Percentiles rank a stretch among this genome's conserved stretches.
Conservation (phyloP, 2,113 vertebrate genomes). For the Corythornis madagascariensis region DNA sequence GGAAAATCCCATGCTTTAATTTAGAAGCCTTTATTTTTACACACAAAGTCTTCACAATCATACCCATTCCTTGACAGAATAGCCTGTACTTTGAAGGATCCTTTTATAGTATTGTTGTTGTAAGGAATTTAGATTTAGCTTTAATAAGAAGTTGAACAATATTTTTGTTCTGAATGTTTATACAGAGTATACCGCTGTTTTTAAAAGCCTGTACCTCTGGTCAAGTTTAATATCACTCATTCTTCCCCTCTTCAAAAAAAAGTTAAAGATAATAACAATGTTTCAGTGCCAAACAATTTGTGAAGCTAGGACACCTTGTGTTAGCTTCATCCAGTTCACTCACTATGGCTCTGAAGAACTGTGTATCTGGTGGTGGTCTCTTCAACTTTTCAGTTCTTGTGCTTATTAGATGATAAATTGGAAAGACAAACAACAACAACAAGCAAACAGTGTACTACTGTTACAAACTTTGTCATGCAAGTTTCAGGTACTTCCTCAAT, state of each 20-base stretch:
- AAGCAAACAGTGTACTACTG: background rate
- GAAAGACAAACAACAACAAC: background rate
- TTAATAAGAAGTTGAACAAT: background rate
- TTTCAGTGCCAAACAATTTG: background rate
- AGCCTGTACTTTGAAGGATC: background rate
- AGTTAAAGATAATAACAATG: background rate
- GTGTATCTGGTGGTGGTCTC: background rate
- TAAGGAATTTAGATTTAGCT: background rate
- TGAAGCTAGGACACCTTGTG: background rate
- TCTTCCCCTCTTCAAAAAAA: background rate
- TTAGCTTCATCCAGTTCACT: background rate
- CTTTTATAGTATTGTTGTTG: background rate
- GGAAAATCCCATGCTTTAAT: background rate
- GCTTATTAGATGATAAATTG: background rate
- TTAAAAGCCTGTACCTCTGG: background rate
- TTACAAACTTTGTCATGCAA: background rate
- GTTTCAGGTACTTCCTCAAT: background rate
- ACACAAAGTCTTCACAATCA: background rate
- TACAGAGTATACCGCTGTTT: background rate
- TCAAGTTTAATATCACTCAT: background rate
- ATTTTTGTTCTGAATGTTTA: background rate
- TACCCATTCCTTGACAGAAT: background rate
- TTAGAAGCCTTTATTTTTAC: background rate
- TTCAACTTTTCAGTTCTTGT: background rate
- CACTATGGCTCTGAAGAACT: background rate